Evolutionary conservation across 1,140 invertebrate species (phyloP), one percentile per base, ranked within the genome.

Genomic region (Euschistus heros): DNA sequence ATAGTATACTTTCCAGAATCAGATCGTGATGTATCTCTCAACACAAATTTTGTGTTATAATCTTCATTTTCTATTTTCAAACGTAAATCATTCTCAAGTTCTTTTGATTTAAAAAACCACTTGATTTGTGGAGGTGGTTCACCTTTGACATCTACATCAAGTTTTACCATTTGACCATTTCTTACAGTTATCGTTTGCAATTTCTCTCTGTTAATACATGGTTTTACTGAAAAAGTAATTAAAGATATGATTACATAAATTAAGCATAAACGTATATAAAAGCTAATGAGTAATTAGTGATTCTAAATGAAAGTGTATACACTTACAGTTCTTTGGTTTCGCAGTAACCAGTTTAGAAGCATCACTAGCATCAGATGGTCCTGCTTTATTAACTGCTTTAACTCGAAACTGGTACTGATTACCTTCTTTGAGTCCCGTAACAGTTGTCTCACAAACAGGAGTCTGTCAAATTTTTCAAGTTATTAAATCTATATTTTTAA

Each of bases 361-460:
- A 68, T 96, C 92, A 59, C 91, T 90, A 0, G 92, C 87, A 71
- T 94, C 91, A 47, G 92, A 89, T 14, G 87, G 85, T 15, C 96
- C 94, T 55, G 93, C 94, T 75, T 97, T 96, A 76, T 97, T 97
- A 2, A 97, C 86, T 33, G 94, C 94, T 20, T 85, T 79, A 0
- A 97, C 89, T 52, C 94, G 80, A 80, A 98, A 97, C 76, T 96
- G 91, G 75, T 97, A 97, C 14, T 86, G 85, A 69, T 92, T 89
- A 67, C 93, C 92, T 80, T 96, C 94, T 77, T 86, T 91, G 17
- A 97, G 77, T 2, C 90, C 91, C 8, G 87, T 84, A 47, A 95
- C 91, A 17, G 84, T 85, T 33, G 86, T 91, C 74, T 94, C 88
- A 65, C 85, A 85, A 67, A 84, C 82, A 6, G 91, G 82, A n/a